Base-by-base conservation (phyloP, 1,140 invertebrate species). In the Neotoxoptera formosana region DNA sequence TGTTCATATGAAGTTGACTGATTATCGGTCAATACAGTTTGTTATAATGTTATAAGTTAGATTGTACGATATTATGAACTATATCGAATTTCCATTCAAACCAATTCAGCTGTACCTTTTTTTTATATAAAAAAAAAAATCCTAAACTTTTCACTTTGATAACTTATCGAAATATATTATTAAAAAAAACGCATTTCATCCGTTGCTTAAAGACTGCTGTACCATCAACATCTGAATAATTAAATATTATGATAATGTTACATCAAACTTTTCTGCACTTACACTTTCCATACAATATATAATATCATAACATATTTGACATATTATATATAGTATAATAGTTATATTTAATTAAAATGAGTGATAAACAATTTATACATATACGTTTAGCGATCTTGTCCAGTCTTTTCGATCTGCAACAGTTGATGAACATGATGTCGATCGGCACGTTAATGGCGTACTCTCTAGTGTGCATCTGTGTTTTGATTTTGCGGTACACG, bases 391-490 rank as follows among this genome's bases (percentile, higher is more conserved):
- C 97, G 86, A 91, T 97, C 3, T 98, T 99, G 96, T 97, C 98
- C 2, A 96, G 97, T n/a, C 95, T 99, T 36, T 99, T 99, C 95
- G 97, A 99, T 95, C 95, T 99, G 67, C 96, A 97, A n/a, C 97
- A 98, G 95, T 95, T 99, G 36, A 98, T 99, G n/a, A 97, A 98
- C 94, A 98, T 99, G 97, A 98, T 99, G 96, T 98, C 98, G 0
- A 99, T 99, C 94, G 98, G 98, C 92, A 99, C 98, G 0, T 95
- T 99, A 0, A 96, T 99, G 91, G 98, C 98, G 0, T 99, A 99
- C 95, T 97, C 98, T 11, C 97, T 99, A 84, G 98, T 99, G 0
- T 97, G 98, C 23, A 96, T 97, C 81, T 98, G 97, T 94, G 98
- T 99, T 0, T 96, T 99, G 30, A 96, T 99, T 94, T 95, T 99